Evolutionary conservation across 1,140 invertebrate species (phyloP), one percentile per base, ranked within the genome.

Genomic region (Piezodorus guildinii): DNA sequence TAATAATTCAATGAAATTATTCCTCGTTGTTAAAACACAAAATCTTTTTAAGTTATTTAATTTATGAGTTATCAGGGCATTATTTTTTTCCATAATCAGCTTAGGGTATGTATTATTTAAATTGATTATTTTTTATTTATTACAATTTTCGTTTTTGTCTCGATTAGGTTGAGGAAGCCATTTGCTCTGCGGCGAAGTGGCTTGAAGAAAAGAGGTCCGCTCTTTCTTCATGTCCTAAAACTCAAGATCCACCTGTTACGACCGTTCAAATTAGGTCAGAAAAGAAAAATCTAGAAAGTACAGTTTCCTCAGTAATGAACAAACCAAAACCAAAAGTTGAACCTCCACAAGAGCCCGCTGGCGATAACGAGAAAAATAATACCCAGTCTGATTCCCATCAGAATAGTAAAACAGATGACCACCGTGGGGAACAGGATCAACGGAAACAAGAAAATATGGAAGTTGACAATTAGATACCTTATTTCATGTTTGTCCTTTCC

Each of bases 261-360:
- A 79, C 84, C n/a, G 80, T 83, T 43, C 84, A 91, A 71, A 87
- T 96, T 63, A 79, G 83, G 54, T 75, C 81, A 63, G 85, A 90
- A 72, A 81, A 81, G 77, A 80, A 87, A 80, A 76, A 75, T 34
- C 81, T 93, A 68, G 86, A 91, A 67, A 82, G 71, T 58, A 77
- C 75, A 10, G 82, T 89, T 27, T 81, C 79, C 67, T 84, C 87
- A 1, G 85, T 92, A 65, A 74, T 94, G 51, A 90, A 88, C 71
- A 94, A 92, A 75, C 87, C 88, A 21, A 91, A 91, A 73, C 90
- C 90, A 23, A 56, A 56, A 14, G 23, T 56, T 10, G 52, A 56
- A 56, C 72, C 74, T 9, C 75, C 76, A 12, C 76, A 76, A 25
- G 72, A 74, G 44, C 74, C 77, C 0, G 74, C 74, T 3, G 60